Evolutionary conservation across 2,888 invertebrate genomes (phyloP), one percentile per base, ranked within the genome.

Genomic region (Dasysyrphus albostriatus): DNA sequence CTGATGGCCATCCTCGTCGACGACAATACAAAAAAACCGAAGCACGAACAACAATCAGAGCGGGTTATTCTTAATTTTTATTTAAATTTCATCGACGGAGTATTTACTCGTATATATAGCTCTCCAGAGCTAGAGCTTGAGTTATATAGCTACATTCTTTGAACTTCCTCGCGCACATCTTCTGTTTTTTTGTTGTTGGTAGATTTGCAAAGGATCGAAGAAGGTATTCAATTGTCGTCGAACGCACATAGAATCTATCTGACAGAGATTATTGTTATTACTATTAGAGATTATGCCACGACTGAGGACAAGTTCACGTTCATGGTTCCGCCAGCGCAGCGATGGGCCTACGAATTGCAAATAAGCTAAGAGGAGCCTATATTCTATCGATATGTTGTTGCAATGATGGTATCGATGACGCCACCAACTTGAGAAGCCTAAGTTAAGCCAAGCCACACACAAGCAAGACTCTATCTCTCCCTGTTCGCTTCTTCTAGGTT

Each of bases 231-330:
- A 81, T 77, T 81, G 82, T 82, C 74, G 72, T 19, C 16, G 70
- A 85, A 82, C 87, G 87, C 87, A 87, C 83, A 79, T 72, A 72
- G 67, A 73, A 61, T 61, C 76, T 85, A 81, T 85, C 73, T 81
- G 80, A 82, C 82, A 49, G 79, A 83, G 87, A 82, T 87, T 87
- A 79, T 87, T 87, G 83, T 87, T 87, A 87, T 87, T 83, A 83
- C 87, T 83, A 82, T 82, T 87, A 78, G 72, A 87, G 78, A 87
- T 87, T 87, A 87, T 87, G 87, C 87, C 87, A 87, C 87, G 87
- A 87, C 82, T 59, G 74, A 63, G 82, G 70, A 82, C 77, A 82
- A 78, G 87, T 78, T 83, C 87, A 83, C 87, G 87, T 87, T 83
- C 79, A 72, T 72, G 75, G 82, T 76, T 63, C 47, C 24, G 49